Percentiles rank a stretch among this genome's conserved stretches.
phyloP scores from a whole-genome alignment of 2,888 invertebrate species.

The Pachycephus smyrnensis region DNA sequence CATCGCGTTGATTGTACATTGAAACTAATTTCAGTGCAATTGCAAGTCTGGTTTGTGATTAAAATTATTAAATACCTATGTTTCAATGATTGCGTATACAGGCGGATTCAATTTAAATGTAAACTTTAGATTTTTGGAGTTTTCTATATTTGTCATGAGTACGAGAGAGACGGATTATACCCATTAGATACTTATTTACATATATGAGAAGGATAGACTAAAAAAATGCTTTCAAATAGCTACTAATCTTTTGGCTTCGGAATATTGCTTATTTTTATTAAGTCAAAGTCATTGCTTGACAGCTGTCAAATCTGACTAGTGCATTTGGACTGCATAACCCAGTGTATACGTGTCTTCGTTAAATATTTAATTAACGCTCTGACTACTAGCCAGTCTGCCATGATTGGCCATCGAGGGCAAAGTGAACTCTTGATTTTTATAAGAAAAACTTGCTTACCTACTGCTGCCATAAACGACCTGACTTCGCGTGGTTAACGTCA shows the following conservation, averaged over 20 bases:
- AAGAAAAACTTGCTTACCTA: neutral
- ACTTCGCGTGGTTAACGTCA: neutral
- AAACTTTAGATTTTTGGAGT: neutral
- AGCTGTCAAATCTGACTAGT: neutral
- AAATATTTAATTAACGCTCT: neutral
- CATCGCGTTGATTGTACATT: neutral
- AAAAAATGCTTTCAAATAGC: no score
- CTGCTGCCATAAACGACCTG: neutral
- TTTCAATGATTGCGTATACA: neutral
- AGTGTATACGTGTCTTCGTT: neutral
- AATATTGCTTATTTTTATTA: neutral
- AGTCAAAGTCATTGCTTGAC: neutral
- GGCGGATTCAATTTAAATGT: neutral
- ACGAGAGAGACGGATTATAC: neutral
- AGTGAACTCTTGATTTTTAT: neutral
- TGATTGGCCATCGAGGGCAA: neutral
- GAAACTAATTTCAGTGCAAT: neutral
- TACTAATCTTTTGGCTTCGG: neutral
- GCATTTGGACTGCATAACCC: neutral
- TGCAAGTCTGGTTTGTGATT: neutral
- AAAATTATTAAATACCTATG: neutral
- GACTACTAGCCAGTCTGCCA: neutral
- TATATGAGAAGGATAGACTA: neutral
- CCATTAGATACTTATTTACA: neutral
- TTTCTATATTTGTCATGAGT: neutral